phyloP scores from a whole-genome alignment of 2,113 vertebrate genomes.

The Phaetusa simplex region DNA sequence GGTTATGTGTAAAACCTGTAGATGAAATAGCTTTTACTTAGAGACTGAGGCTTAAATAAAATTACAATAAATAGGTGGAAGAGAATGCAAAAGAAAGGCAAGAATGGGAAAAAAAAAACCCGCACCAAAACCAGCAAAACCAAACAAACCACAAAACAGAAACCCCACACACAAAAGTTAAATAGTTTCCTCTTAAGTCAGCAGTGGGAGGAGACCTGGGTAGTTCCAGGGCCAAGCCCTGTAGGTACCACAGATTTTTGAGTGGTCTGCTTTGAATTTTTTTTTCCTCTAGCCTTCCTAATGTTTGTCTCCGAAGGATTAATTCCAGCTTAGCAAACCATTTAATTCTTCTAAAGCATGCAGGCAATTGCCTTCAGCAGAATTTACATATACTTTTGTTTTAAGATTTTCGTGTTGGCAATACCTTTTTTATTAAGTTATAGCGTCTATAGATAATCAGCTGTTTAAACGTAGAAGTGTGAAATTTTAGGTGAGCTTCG shows the following conservation, averaged over 20 bases:
- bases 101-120: not conserved
- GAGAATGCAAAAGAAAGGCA: not conserved
- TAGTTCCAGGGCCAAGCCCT: not conserved
- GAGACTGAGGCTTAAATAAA: not conserved
- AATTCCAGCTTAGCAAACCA: not conserved
- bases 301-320: not conserved
- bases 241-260: not conserved
- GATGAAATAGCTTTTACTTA: not conserved
- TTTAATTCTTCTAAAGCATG: not conserved
- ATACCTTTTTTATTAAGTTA: not conserved
- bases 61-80: not conserved
- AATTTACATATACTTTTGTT: not conserved
- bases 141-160: not conserved
- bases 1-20: not conserved
- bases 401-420: not conserved
- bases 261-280: not conserved
- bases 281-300: not conserved
- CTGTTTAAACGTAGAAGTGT: not conserved
- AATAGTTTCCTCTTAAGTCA: not conserved
- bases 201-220: not conserved
- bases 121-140: not conserved
- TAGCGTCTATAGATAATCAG: not conserved
- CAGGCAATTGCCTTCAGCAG: not conserved
- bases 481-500: not conserved
- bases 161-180: rapidly evolving